Evolutionary conservation across 1,140 invertebrate genomes (phyloP), one percentile per base, ranked within the genome.

Genomic region (Drosophila repleta): DNA sequence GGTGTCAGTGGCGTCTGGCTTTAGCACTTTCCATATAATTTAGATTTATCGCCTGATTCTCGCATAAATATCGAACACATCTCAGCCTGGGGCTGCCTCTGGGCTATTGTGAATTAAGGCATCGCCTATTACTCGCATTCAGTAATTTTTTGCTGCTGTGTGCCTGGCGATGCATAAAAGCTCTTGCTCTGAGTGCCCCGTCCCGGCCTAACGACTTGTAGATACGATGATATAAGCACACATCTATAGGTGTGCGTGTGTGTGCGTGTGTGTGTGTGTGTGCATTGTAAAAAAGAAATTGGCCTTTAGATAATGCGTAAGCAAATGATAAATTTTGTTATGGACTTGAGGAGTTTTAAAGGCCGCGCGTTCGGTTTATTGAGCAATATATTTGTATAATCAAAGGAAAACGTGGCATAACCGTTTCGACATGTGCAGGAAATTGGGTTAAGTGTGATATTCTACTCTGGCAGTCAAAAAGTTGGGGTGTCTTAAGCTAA

Each of bases 41-140:
- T 88, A 87, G 82, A 87, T 87, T 87, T 87, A 87, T 87, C 67
- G 78, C 83, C 75, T 70, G 82, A 87, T 87, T 87, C 75, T 76
- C 82, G 75, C 83, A 87, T 87, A 87, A 87, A 87, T 87, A 87
- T 87, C 82, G 82, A 87, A 71, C 75, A 87, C 76, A 71, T 76
- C 66, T 17, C 20, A 45, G 32, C 2, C 11, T 29, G 20, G 11
- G 32, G 0, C 1, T 5, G n/a, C 35, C n/a, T 13, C 2, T 17
- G 10, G 29, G 26, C 17, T 6, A 29, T 29, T 29, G 29, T 11
- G 45, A 53, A 39, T 29, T 57, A 21, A 46, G 52, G 32, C 52
- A 70, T 51, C 43, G 39, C 21, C 73, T 51, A 57, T 72, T 68
- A 74, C 53, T 58, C 46, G 62, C 18, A 37, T 74, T 80, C 39